Conservation (phyloP, 2,113 vertebrate genomes). For the Prochilodus magdalenae region DNA sequence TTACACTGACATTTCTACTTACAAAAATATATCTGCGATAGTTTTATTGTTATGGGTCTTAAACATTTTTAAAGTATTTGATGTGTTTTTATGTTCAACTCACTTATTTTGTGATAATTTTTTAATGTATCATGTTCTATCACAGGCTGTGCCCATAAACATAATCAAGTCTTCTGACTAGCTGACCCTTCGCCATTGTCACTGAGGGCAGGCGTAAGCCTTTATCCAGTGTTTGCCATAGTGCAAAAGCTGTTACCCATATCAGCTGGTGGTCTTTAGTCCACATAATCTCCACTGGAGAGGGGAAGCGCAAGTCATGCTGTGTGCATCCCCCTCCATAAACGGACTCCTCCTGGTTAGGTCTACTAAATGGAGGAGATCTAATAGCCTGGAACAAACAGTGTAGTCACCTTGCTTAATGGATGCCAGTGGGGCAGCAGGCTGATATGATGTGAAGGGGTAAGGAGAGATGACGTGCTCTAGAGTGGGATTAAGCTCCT, state of each 20-base stretch:
- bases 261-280: slow-evolving; percentile 76
- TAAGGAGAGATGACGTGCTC: slow-evolving; percentile 56
- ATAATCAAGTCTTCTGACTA: slow-evolving; percentile 28
- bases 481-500: slow-evolving; percentile 70
- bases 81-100: too few species aligned
- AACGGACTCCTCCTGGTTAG: slow-evolving; percentile 74
- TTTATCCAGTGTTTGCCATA: slow-evolving; percentile 69
- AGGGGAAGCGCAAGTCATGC: slow-evolving; percentile 61
- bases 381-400: slow-evolving; percentile 78
- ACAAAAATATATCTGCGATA: too few species aligned
- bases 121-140: too few species aligned
- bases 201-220: slow-evolving; percentile 32
- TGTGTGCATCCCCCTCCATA: slow-evolving; percentile 77
- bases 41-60: too few species aligned
- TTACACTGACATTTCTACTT: too few species aligned
- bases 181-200: slow-evolving; percentile 36
- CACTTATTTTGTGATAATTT: background rate
- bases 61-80: too few species aligned
- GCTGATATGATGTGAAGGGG: slow-evolving; percentile 70
- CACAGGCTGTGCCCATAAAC: background rate
- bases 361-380: slow-evolving; percentile 62
- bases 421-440: slow-evolving; percentile 74
- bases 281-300: slow-evolving; percentile 63
- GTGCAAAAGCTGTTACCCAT: slow-evolving; percentile 77
- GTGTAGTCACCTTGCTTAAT: slow-evolving; percentile 73